These are phyloP conservation scores for Microchrysa polita DNA, from an alignment of 2,888 invertebrate species.

Conservation along the genomic window DNA sequence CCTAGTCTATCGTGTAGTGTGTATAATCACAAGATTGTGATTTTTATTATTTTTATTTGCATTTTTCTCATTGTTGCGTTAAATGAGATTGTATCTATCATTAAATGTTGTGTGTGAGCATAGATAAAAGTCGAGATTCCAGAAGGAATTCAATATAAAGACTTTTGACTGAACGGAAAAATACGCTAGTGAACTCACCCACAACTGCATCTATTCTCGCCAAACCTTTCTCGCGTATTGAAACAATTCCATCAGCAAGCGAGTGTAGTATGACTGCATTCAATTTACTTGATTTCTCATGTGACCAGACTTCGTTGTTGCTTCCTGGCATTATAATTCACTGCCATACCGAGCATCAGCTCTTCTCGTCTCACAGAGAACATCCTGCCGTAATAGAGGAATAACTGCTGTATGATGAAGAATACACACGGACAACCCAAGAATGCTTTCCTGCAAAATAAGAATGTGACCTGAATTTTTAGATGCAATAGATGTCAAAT, in stretches of 20 bases:
- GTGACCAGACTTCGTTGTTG: slow-evolving; percentile 28
- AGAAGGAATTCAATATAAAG: too few relatives aligned
- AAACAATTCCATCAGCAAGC: slow-evolving; percentile 34
- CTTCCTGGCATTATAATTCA: slow-evolving; percentile 30
- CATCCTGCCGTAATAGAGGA: slow-evolving; percentile 22
- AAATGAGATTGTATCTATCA: background rate
- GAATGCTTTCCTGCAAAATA: background rate
- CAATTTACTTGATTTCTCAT: slow-evolving; percentile 44
- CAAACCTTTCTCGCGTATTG: background rate
- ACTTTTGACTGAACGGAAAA: too few relatives aligned
- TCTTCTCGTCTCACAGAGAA: background rate
- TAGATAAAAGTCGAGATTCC: too few relatives aligned
- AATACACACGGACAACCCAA: background rate
- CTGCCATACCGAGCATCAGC: background rate
- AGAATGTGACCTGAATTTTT: slow-evolving; percentile 40
- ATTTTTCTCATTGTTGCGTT: slow-evolving; percentile 17
- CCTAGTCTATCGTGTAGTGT: background rate
- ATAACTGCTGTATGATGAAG: slow-evolving; percentile 30
- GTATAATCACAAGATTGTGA: slow-evolving; percentile 4
- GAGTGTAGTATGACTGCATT: slow-evolving; percentile 36
- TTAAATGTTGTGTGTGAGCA: too few relatives aligned
- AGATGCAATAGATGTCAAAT: slow-evolving; percentile 24
- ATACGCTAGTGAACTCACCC: too few relatives aligned
- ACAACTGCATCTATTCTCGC: background rate
- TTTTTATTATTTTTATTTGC: slow-evolving; percentile 34